These are phyloP conservation scores for Scaptomyza caliginosa DNA, from an alignment of 2,888 invertebrate genomes.

Conservation along the genomic window DNA sequence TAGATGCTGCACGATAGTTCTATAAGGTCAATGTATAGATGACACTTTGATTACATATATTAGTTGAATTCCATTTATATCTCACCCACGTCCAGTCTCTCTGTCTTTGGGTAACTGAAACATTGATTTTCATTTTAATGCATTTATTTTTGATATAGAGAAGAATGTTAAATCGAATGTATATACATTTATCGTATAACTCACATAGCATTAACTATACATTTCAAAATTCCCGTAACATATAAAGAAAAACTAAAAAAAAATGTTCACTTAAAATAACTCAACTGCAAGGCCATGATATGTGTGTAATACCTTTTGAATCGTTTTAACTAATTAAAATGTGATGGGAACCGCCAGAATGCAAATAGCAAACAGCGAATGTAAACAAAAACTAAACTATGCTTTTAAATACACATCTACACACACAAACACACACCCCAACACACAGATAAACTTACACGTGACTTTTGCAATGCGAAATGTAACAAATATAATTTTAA, in stretches of 20 bases:
- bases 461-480: constrained; percentile 17
- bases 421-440: constrained; percentile 14
- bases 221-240: constrained; percentile 9
- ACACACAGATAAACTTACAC: background rate
- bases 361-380: constrained; percentile 34
- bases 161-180: background rate
- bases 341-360: constrained; percentile 66
- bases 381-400: constrained; percentile 57
- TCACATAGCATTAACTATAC: constrained; percentile 10
- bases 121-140: no score
- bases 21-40: constrained; percentile 53
- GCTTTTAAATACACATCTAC: constrained; percentile 52
- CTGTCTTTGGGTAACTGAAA: no score
- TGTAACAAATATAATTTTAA: constrained; percentile 72
- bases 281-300: constrained; percentile 29
- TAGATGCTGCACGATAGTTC: constrained; percentile 58
- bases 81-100: background rate
- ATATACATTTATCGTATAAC: constrained; percentile 19
- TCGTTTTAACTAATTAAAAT: constrained; percentile 78
- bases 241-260: no score
- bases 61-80: constrained; percentile 7
- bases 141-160: background rate
- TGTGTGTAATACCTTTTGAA: constrained; percentile 54
- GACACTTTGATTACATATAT: constrained; percentile 27
- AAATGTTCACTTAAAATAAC: constrained; percentile 28